Base-by-base conservation (phyloP, 2,888 invertebrate genomes). In the Dendrolimus pini region DNA sequence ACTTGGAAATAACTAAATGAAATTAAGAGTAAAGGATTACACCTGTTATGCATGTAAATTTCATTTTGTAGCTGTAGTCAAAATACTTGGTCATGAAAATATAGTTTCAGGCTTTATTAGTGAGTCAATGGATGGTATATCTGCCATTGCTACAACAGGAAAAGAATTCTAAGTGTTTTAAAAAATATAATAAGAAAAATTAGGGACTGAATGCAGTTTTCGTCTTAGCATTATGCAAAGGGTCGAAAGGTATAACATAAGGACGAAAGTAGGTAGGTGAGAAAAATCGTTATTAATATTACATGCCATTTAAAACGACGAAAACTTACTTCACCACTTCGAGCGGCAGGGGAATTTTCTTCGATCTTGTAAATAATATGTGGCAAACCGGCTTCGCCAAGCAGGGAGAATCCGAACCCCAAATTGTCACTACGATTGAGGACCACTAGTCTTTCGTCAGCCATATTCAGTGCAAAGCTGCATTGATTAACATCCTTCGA, bases 281-380 rank as follows among this genome's bases (percentile, higher is more conserved):
- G 9, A 41, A 54, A 59, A 42, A 53, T 52, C 7, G 7, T 54
- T 7, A 56, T 10, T 47, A 55, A 41, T 55, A 53, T 52, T 41
- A 61, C 42, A 54, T 55, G 30, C 13, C 55, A 63, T 64, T 58
- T 56, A 57, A 52, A 64, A 58, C 61, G 58, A 59, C 58, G n/a
- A 30, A 59, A 62, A 80, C 93, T 93, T 93, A 96, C 96, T 95
- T 96, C 94, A 83, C 95, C 96, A 88, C 96, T 95, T 83, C 95
- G 95, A 75, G 96, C 96, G 69, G 97, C 97, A 85, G 97, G 97
- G 74, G 97, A 97, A 91, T 97, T 96, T 88, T 97, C 97, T 82
- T 96, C 94, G 82, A 97, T 97, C 92, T 97, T 95, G 92, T 97
- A 97, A 87, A 97, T 96, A 85, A 97, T 96, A 83, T 97, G 97